phyloP scores from a whole-genome alignment of 2,113 vertebrate species.

The Bujurquina vittata region DNA sequence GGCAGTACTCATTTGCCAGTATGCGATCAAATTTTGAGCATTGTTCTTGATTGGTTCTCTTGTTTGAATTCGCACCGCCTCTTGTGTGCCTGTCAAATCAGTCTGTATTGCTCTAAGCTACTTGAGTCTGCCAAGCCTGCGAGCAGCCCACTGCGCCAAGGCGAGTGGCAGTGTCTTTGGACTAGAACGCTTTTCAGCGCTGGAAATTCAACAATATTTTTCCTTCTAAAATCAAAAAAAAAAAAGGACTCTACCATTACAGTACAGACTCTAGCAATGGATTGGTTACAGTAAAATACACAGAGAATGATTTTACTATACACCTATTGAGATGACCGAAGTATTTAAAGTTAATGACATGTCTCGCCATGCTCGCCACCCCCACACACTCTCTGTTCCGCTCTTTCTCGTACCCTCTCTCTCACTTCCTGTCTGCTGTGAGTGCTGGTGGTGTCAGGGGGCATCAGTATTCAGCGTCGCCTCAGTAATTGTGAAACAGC shows the following conservation, averaged over 20 bases:
- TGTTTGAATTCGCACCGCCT: background rate
- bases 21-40: conserved; percentile 2
- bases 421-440: conserved; percentile 36
- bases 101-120: conserved; percentile 10
- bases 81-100: conserved; percentile 8
- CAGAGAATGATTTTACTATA: background rate
- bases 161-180: conserved; percentile 5
- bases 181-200: background rate
- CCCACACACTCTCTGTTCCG: background rate
- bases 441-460: conserved; percentile 45
- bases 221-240: background rate
- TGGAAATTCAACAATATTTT: conserved; percentile 8
- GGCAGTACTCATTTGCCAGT: background rate
- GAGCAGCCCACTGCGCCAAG: background rate
- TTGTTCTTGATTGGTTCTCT: conserved; percentile 10
- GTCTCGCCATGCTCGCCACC: background rate
- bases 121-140: conserved; percentile 8
- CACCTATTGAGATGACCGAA: conserved; percentile 3
- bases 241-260: background rate
- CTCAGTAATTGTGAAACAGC: conserved; percentile 65
- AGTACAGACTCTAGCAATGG: background rate
- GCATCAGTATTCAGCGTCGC: conserved; percentile 62
- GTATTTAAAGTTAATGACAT: conserved; percentile 33
- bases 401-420: background rate
- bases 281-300: background rate